Percentiles rank a stretch among this genome's conserved stretches.
phyloP scores from a whole-genome alignment of 2,113 vertebrate species.

The Paramormyrops kingsleyae region DNA sequence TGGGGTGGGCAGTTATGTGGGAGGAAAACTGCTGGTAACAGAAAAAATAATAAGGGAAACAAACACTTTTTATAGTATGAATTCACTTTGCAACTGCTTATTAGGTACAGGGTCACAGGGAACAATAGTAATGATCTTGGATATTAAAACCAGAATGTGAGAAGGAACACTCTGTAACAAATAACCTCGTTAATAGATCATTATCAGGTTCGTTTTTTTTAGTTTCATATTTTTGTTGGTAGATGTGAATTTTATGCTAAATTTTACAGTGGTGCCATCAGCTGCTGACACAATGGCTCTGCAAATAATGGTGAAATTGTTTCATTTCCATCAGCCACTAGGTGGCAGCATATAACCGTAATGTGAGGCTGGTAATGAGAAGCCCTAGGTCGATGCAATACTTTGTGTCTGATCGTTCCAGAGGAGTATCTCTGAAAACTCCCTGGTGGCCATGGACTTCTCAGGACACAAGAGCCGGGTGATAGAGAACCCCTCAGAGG shows the following conservation, averaged over 20 bases:
- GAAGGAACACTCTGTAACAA: background rate
- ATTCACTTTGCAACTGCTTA: background rate
- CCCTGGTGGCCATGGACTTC: slow-evolving; percentile 97
- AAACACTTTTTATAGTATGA: background rate
- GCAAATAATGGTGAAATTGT: background rate
- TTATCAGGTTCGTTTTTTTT: background rate
- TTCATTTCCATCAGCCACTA: background rate
- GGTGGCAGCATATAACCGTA: slow-evolving; percentile 14
- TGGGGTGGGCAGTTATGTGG: background rate
- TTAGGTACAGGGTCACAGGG: background rate
- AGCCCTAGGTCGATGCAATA: background rate
- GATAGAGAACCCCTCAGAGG: slow-evolving; percentile 96
- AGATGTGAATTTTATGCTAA: background rate
- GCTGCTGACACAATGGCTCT: background rate
- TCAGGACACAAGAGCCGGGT: slow-evolving; percentile 88
- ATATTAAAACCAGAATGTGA: background rate
- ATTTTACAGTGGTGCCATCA: background rate
- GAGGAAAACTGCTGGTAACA: background rate
- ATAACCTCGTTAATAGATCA: background rate
- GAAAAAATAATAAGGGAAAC: background rate
- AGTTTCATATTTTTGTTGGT: background rate
- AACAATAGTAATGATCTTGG: background rate
- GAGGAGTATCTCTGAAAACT: slow-evolving; percentile 97
- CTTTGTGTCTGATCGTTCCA: slow-evolving; percentile 45
- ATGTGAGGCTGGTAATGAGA: background rate